Conservation (phyloP, 2,797 vertebrate species). For the Anguilla anguilla region DNA sequence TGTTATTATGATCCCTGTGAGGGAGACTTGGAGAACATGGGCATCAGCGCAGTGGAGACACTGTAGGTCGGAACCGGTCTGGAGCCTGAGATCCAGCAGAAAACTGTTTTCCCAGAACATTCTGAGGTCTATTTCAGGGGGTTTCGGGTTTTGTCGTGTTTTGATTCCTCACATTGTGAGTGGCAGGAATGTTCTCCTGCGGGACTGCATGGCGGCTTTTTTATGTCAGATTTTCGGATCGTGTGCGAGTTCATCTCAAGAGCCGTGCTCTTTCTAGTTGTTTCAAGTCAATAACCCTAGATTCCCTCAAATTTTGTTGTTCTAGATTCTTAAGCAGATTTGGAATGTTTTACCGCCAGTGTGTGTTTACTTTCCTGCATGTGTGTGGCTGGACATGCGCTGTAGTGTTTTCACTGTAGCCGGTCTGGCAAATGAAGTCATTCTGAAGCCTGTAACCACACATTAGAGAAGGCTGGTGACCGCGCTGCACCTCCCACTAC, state of each 20-base stretch:
- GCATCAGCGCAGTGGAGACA: background rate
- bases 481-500: constrained; percentile 47
- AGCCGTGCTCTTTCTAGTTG: background rate
- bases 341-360: background rate
- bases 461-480: constrained; percentile 48
- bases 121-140: constrained; percentile 28
- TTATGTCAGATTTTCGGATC: constrained; percentile 8
- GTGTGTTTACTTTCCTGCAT: constrained; percentile 18
- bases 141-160: constrained; percentile 33
- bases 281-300: background rate
- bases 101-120: constrained; percentile 37
- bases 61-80: constrained; percentile 14
- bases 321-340: background rate
- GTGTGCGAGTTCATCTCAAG: background rate
- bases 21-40: background rate
- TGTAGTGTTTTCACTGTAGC: constrained; percentile 14
- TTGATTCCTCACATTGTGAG: constrained; percentile 32
- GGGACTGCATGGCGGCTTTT: background rate
- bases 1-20: background rate
- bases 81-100: constrained; percentile 33
- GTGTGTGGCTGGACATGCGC: constrained; percentile 24
- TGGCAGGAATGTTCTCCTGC: constrained; percentile 15
- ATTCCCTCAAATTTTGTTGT: background rate
- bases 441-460: constrained; percentile 43
- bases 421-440: constrained; percentile 36